These are phyloP conservation scores for Catocala nupta DNA, from an alignment of 2,888 invertebrate genomes.

Conservation along the genomic window DNA sequence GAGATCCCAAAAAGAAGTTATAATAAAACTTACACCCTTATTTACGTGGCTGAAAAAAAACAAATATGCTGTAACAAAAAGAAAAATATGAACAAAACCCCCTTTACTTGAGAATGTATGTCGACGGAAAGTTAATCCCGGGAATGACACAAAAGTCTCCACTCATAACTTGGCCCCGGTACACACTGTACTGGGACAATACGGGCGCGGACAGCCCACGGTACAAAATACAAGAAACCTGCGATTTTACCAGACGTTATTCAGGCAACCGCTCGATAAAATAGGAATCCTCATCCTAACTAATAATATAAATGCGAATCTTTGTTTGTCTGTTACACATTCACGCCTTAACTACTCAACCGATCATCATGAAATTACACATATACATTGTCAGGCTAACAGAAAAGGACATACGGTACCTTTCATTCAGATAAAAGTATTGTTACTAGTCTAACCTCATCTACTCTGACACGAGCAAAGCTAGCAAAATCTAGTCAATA, in stretches of 20 bases:
- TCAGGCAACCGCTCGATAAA: background rate
- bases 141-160: slow-evolving; percentile 65
- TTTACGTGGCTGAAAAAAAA: slow-evolving; percentile 6
- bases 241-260: background rate
- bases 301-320: too few species aligned
- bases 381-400: too few species aligned
- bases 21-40: slow-evolving; percentile 4
- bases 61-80: slow-evolving; percentile 22
- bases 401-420: too few species aligned
- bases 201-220: slow-evolving; percentile 49
- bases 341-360: too few species aligned
- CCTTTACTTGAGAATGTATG: slow-evolving; percentile 54
- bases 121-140: slow-evolving; percentile 58
- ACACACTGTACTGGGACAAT: slow-evolving; percentile 59
- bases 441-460: too few species aligned
- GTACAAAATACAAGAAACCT: slow-evolving; percentile 29
- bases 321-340: too few species aligned
- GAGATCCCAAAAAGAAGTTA: too few species aligned
- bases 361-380: too few species aligned
- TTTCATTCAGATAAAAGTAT: too few species aligned
- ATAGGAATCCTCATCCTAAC: too few species aligned
- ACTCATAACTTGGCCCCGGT: slow-evolving; percentile 68
- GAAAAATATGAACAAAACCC: slow-evolving; percentile 44
- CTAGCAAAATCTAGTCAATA: too few species aligned
- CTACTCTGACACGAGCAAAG: too few species aligned